Evolutionary conservation across 2,888 invertebrate genomes (phyloP).

Genomic region (Pristionchus exspectatus): DNA sequence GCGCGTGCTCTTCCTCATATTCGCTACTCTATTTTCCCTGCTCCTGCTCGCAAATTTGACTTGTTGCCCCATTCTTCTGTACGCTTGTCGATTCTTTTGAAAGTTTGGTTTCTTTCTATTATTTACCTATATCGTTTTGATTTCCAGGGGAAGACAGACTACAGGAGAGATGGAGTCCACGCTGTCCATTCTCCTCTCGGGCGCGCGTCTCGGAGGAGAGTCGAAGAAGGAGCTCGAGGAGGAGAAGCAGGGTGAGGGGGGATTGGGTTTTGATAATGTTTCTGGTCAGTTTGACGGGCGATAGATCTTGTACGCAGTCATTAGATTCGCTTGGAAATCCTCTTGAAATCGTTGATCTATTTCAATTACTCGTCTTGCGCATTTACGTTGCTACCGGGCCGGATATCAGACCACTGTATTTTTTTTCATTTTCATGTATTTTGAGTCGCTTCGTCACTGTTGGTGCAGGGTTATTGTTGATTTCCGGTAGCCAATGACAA

Average conservation of each 20-base stretch:
- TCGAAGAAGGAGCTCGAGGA: not conserved
- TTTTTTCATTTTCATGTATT: no score
- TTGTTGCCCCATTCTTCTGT: not conserved
- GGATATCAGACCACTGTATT: no score
- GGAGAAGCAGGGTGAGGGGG: not conserved
- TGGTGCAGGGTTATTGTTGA: no score
- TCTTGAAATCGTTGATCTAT: not conserved
- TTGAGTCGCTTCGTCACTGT: no score
- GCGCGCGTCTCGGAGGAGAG: not conserved
- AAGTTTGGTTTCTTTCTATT: not conserved
- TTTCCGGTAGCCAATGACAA: no score
- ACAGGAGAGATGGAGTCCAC: conserved; percentile 22
- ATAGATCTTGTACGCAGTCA: not conserved
- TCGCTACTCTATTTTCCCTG: not conserved
- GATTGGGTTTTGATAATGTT: not conserved
- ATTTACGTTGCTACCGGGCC: no score
- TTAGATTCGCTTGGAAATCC: not conserved
- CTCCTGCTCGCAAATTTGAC: not conserved
- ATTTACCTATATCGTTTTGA: not conserved
- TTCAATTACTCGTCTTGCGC: no score
- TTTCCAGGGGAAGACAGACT: not conserved
- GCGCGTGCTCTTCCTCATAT: not conserved
- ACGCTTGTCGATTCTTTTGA: not conserved
- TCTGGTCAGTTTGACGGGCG: no score
- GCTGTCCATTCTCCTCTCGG: conserved; percentile 25